Conservation (phyloP, 92 coral and sea anemone genomes). For the Epizoanthus ramosus region DNA sequence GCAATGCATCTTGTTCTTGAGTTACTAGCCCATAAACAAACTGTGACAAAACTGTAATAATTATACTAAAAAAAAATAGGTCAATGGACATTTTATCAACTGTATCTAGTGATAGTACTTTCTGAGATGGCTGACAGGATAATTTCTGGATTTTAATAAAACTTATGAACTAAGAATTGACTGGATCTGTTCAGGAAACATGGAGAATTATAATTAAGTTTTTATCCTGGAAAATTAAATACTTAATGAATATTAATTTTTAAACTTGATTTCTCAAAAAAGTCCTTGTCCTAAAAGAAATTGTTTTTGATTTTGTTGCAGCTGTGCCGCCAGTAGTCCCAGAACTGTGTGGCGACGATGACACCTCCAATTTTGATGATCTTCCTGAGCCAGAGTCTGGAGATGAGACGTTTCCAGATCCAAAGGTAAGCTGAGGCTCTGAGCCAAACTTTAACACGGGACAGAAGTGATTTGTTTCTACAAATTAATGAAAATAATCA, state of each 20-base stretch:
- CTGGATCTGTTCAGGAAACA: too few relatives aligned
- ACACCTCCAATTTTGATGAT: conserved; percentile 93
- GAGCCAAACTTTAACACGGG: neutral
- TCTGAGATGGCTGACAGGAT: too few relatives aligned
- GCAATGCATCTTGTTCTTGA: too few relatives aligned
- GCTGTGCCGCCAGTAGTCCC: conserved; percentile 98
- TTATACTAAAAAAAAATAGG: too few relatives aligned
- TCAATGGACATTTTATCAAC: too few relatives aligned
- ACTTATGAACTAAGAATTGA: too few relatives aligned
- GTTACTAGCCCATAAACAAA: too few relatives aligned
- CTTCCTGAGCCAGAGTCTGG: conserved; percentile 98
- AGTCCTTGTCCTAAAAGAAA: neutral
- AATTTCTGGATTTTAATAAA: too few relatives aligned
- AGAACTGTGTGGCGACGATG: conserved; percentile 86
- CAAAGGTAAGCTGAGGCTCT: conserved; percentile 74
- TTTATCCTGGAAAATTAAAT: neutral
- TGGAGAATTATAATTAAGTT: too few relatives aligned
- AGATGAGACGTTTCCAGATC: conserved; percentile 96
- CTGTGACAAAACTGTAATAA: too few relatives aligned
- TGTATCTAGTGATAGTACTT: too few relatives aligned
- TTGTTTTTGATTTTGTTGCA: conserved; percentile 9
- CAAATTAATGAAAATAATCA: neutral
- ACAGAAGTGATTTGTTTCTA: neutral
- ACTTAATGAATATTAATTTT: too few relatives aligned
- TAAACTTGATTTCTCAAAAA: neutral